phyloP scores from a whole-genome alignment of 2,797 vertebrate genomes.

The Tarsius wallacei region DNA sequence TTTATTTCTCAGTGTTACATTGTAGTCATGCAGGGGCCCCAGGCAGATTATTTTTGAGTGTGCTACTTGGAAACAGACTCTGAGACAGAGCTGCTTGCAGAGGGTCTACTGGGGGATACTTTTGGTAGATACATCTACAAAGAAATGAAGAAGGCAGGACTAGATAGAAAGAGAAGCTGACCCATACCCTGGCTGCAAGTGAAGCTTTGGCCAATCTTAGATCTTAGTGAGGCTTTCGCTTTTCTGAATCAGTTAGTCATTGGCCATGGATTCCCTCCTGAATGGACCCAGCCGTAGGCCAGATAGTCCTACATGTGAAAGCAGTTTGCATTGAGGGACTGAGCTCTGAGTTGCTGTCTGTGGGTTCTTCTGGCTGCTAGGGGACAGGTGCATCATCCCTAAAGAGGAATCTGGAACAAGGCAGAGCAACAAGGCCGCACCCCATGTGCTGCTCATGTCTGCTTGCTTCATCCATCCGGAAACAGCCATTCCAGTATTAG shows the following conservation, averaged over 20 bases:
- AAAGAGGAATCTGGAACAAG: not conserved
- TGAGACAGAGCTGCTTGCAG: not conserved
- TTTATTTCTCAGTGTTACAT: not conserved
- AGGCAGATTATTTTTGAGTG: not conserved
- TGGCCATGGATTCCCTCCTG: not conserved
- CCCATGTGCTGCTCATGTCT: not conserved
- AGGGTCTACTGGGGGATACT: not conserved
- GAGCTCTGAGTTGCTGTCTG: not conserved
- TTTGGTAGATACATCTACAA: not conserved
- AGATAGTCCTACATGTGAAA: too few species aligned
- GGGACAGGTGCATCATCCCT: not conserved
- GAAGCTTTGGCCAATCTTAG: not conserved
- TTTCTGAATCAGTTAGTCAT: not conserved
- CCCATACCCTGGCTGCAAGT: too few species aligned
- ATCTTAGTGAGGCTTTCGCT: not conserved
- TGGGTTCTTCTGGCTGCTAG: not conserved
- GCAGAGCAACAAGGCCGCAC: not conserved
- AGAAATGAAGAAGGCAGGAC: not conserved
- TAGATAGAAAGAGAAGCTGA: not conserved
- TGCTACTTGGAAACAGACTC: not conserved
- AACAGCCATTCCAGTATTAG: not conserved
- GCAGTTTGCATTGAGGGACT: not conserved
- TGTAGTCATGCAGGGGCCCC: not conserved
- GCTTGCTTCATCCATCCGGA: not conserved
- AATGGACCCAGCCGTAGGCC: not conserved